These are phyloP conservation scores for Hydropsyche betteni DNA, from an alignment of 2,888 invertebrate species.

Conservation along the genomic window DNA sequence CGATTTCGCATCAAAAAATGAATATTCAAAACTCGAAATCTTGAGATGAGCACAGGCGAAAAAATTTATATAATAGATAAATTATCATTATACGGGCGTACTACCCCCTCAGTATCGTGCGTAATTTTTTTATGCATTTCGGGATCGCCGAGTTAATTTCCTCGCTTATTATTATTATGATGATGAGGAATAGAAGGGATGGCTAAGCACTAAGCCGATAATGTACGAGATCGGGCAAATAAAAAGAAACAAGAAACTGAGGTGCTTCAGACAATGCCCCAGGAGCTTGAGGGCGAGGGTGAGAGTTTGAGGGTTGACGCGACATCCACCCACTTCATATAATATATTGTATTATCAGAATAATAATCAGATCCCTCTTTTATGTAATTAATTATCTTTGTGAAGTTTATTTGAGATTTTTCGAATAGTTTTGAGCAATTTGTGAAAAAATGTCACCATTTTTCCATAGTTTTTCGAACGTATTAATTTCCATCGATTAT, in stretches of 20 bases:
- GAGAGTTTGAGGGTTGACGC: background rate
- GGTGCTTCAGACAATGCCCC: slow-evolving; percentile 47
- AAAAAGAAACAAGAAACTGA: slow-evolving; percentile 49
- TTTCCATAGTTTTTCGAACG: too few species aligned
- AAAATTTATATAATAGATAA: too few species aligned
- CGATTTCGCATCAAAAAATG: slow-evolving; percentile 2
- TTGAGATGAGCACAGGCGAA: too few species aligned
- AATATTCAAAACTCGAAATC: slow-evolving; percentile 14
- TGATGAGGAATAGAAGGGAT: slow-evolving; percentile 40
- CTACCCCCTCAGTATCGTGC: too few species aligned
- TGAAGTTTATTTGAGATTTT: too few species aligned
- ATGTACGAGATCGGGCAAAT: slow-evolving; percentile 48
- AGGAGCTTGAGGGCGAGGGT: slow-evolving; percentile 23
- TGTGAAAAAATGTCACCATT: too few species aligned
- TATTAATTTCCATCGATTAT: too few species aligned
- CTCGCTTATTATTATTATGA: slow-evolving; percentile 46
- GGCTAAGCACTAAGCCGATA: slow-evolving; percentile 46
- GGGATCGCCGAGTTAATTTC: slow-evolving; percentile 46
- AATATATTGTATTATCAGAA: background rate
- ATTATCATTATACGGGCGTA: too few species aligned
- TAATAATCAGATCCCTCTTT: slow-evolving; percentile 11
- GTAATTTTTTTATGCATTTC: background rate
- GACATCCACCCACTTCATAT: slow-evolving; percentile 5
- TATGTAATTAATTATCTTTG: background rate
- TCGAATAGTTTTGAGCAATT: too few species aligned